Evolutionary conservation across 2,888 invertebrate species (phyloP).

Genomic region (Hydropsyche betteni): DNA sequence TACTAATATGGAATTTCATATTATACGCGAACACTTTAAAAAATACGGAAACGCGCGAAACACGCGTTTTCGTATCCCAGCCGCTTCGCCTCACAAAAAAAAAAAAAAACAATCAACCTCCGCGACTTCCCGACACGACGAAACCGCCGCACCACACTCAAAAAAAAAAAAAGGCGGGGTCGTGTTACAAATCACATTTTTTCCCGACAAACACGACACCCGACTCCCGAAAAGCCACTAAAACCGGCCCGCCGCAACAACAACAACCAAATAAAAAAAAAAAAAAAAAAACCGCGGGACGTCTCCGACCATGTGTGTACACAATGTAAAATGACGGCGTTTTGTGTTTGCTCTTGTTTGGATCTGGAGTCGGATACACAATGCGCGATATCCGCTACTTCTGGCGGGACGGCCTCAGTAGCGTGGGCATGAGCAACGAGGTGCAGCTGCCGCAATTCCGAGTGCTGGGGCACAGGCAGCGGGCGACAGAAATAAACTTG

Average conservation of each 20-base stretch:
- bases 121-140: too few species aligned
- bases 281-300: background rate
- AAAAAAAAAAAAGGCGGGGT: too few species aligned
- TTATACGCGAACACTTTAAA: too few species aligned
- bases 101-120: too few species aligned
- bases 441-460: constrained; percentile 97
- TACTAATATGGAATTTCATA: too few species aligned
- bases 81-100: too few species aligned
- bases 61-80: too few species aligned
- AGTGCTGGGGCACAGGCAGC: constrained; percentile 95
- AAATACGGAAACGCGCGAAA: too few species aligned
- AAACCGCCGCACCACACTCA: too few species aligned
- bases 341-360: constrained; percentile 57
- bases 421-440: constrained; percentile 95
- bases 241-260: background rate
- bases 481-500: constrained; percentile 91
- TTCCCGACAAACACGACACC: too few species aligned
- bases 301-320: too few species aligned
- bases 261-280: background rate
- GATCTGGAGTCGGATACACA: constrained; percentile 92
- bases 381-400: constrained; percentile 97
- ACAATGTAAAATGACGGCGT: constrained; percentile 54
- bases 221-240: background rate
- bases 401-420: constrained; percentile 92
- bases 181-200: too few species aligned